A percentile compares a stretch with the other conserved stretches of the same genome.
These are phyloP conservation scores for Sparidentex hasta DNA, from an alignment of 2,797 vertebrate species.

Conservation along the genomic window DNA sequence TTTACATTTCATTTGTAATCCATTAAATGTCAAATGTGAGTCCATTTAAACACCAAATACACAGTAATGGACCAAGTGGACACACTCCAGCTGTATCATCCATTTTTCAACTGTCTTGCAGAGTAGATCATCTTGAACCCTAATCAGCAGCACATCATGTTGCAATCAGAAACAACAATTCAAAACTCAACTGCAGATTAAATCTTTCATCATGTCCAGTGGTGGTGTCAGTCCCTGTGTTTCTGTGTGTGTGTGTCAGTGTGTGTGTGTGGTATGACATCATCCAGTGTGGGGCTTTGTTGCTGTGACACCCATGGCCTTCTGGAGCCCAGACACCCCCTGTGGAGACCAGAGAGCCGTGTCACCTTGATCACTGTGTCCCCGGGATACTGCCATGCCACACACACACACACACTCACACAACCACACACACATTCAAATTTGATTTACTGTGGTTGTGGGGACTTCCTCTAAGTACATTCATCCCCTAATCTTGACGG, in stretches of 20 bases:
- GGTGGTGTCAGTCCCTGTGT: neutral
- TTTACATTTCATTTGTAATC: neutral
- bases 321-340: conserved; percentile 75
- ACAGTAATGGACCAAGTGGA: neutral
- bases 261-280: conserved; percentile 54
- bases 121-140: neutral
- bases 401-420: conserved; percentile 1
- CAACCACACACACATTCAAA: conserved; percentile 7
- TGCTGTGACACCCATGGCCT: conserved; percentile 77
- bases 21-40: neutral
- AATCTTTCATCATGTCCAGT: conserved; percentile 43
- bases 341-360: conserved; percentile 69
- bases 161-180: neutral
- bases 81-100: neutral
- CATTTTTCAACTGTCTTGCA: neutral
- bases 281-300: conserved; percentile 52
- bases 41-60: neutral
- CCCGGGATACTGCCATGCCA: conserved; percentile 39
- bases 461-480: neutral
- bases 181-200: neutral
- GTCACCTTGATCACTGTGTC: conserved; percentile 76
- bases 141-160: neutral
- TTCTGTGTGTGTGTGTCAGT: conserved; percentile 33
- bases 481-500: neutral
- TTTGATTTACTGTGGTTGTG: neutral